Evolutionary conservation across 2,113 vertebrate genomes (phyloP).

Genomic region (Thymallus thymallus): DNA sequence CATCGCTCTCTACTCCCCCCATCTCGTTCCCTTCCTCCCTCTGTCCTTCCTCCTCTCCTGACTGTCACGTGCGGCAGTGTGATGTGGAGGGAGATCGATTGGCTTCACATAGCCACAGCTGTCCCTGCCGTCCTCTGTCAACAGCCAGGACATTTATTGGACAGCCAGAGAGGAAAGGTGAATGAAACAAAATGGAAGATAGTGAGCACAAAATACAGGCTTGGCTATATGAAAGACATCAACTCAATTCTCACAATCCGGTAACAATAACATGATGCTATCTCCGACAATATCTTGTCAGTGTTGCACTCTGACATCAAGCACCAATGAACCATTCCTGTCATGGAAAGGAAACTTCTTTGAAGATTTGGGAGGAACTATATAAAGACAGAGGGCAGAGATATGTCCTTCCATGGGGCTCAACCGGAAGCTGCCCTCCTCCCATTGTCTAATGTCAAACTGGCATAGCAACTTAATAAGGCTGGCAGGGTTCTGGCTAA

Average conservation of each 20-base stretch:
- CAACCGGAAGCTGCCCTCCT: not conserved
- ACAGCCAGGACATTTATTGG: constrained; percentile 5
- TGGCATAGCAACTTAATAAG: not conserved
- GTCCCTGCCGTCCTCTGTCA: not conserved
- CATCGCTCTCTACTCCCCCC: not conserved
- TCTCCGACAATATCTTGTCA: no score
- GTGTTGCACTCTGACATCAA: no score
- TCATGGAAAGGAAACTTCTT: no score
- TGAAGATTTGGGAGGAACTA: not conserved
- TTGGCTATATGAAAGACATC: not conserved
- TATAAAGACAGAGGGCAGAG: not conserved
- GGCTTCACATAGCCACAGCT: not conserved
- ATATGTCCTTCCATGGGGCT: not conserved
- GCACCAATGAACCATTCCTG: no score
- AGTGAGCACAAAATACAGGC: not conserved
- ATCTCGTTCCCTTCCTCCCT: not conserved
- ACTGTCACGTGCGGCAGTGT: not conserved
- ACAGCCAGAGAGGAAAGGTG: not conserved
- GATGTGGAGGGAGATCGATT: not conserved
- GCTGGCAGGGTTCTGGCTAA: constrained; percentile 3
- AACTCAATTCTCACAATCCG: not conserved
- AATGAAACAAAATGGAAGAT: not conserved
- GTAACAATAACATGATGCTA: not conserved
- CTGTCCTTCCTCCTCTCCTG: not conserved
- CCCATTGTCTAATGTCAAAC: not conserved